Evolutionary conservation across 2,888 invertebrate genomes (phyloP).

Genomic region (Ophion costatus): DNA sequence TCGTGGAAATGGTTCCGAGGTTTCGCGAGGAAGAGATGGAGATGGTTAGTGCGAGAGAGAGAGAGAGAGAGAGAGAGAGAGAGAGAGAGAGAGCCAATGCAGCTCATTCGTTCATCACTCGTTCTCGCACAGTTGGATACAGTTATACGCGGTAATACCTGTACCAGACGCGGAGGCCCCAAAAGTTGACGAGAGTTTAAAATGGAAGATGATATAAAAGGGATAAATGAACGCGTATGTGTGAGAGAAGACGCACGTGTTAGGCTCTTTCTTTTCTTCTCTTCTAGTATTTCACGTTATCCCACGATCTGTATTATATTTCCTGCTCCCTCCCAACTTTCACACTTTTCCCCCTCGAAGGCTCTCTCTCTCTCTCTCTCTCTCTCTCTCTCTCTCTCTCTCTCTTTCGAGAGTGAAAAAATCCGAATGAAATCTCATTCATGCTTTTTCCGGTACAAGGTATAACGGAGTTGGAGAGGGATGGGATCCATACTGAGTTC

Average conservation of each 20-base stretch:
- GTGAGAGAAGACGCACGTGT: conserved; percentile 35
- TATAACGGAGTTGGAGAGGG: conserved; percentile 34
- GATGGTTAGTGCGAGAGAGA: not conserved
- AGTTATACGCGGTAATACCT: conserved; percentile 44
- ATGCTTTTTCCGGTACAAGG: conserved; percentile 28
- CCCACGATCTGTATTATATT: not conserved
- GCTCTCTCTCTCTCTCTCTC: not conserved
- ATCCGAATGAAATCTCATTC: conserved; percentile 54
- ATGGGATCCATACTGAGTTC: conserved; percentile 29
- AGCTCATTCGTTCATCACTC: conserved; percentile 52
- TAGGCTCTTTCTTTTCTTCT: conserved; percentile 3
- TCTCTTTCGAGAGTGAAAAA: conserved; percentile 30
- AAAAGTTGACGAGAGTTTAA: conserved; percentile 45
- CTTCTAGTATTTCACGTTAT: not conserved
- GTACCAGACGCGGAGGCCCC: conserved; percentile 43
- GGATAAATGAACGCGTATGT: conserved; percentile 16
- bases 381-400: not conserved
- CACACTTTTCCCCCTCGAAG: not conserved
- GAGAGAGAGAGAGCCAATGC: not conserved
- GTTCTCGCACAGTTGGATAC: conserved; percentile 34
- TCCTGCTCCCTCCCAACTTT: not conserved
- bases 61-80: conserved; percentile 4
- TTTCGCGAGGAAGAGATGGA: conserved; percentile 60
- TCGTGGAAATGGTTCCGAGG: conserved; percentile 74
- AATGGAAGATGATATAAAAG: conserved; percentile 9